phyloP scores from a whole-genome alignment of 1,140 invertebrate genomes.

The Hypsibius dujardini region DNA sequence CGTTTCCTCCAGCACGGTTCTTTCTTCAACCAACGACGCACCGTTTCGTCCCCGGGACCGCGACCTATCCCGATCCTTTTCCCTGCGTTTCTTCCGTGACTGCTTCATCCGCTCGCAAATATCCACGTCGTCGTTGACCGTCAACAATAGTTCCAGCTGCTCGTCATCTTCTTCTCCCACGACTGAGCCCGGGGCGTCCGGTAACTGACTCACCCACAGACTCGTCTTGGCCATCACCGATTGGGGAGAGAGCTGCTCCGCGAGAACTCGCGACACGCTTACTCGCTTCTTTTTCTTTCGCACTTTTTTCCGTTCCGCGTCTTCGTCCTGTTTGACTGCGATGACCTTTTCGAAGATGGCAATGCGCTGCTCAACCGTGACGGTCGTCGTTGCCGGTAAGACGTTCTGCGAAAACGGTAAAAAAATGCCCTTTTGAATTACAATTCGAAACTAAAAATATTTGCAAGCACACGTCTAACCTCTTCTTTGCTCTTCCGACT shows the following conservation, averaged over 20 bases:
- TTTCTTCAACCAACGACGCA: background rate
- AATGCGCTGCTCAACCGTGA: background rate
- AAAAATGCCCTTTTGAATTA: no score
- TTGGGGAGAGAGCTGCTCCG: background rate
- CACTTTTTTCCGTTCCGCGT: background rate
- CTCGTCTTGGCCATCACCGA: background rate
- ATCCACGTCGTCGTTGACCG: no score
- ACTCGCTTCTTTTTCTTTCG: background rate
- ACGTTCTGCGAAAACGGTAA: background rate
- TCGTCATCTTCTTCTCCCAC: background rate
- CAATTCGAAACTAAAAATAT: background rate
- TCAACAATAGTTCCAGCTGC: no score
- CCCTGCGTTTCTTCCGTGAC: background rate
- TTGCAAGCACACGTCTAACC: background rate
- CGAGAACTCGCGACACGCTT: background rate
- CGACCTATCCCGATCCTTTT: background rate
- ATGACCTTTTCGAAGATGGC: background rate
- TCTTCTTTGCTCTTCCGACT: slow-evolving; percentile 4
- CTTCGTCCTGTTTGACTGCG: background rate
- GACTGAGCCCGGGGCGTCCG: background rate
- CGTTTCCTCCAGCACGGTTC: background rate
- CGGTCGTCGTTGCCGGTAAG: background rate
- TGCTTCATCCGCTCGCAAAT: background rate
- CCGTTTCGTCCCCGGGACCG: background rate
- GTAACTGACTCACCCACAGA: background rate